Evolutionary conservation across 2,888 invertebrate genomes (phyloP), one percentile per base, ranked within the genome.

Genomic region (Sphecodes monilicornis): DNA sequence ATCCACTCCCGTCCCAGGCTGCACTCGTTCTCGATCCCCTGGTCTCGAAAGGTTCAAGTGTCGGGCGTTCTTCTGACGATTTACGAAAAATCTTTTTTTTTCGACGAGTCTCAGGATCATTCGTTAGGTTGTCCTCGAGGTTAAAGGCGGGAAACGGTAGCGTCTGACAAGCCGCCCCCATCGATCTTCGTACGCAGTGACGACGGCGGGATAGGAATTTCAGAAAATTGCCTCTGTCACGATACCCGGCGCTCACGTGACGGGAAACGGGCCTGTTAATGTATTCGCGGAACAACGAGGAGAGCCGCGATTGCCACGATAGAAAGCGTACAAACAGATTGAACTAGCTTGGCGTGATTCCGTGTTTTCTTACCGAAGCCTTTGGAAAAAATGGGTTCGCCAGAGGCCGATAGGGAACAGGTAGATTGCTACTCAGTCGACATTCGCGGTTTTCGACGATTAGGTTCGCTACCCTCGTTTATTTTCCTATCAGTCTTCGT

Each of bases 111-210:
- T 1, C 2, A 74, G 64, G 66, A 87, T 87, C 89, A 78, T 85
- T 84, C 83, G 79, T 88, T 88, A 83, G 77, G 57, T 76, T 64
- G 66, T 69, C 77, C 78, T 54, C 72, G 39, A 18, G 70, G 74
- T 32, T 32, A 64, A 70, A 16, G 39, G 77, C 68, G 80, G 66
- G 82, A 73, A 66, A 76, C 77, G 76, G 66, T 68, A 69, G 74
- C 81, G 66, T 71, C 80, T 72, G 79, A 83, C 85, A 10, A 71
- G 73, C 66, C 66, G 22, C 43, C 72, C 39, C 60, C 74, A 85
- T 86, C 89, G 85, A 89, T 89, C 87, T 79, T 80, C 88, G 71
- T 70, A 76, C 50, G 74, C 71, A 68, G 66, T 70, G 78, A 72
- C 60, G 78, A 72, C 76, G 78, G 70, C 46, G 76, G 11, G 36